phyloP scores from a whole-genome alignment of 2,797 vertebrate species.

The Enteromius anoplus region DNA sequence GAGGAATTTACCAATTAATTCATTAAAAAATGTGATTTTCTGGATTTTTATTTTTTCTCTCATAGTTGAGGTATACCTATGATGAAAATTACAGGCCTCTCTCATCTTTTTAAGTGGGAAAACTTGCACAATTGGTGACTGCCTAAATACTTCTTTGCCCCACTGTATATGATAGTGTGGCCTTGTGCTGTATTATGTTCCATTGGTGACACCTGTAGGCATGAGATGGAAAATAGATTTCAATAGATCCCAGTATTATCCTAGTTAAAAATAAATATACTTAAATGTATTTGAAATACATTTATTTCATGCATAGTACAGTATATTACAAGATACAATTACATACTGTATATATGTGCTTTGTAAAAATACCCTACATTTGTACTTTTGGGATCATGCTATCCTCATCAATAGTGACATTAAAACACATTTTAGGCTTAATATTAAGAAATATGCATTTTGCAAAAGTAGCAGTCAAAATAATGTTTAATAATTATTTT shows the following conservation, averaged over 20 bases:
- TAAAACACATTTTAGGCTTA: background rate
- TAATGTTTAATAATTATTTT: background rate
- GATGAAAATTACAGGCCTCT: too few relatives aligned
- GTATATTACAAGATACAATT: background rate
- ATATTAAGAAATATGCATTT: background rate
- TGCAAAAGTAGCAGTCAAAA: background rate
- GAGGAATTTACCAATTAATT: too few relatives aligned
- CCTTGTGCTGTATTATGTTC: background rate
- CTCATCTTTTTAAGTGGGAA: too few relatives aligned
- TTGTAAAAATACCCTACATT: background rate
- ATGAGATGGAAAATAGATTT: background rate
- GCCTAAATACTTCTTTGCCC: too few relatives aligned
- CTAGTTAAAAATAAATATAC: background rate
- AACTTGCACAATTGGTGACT: too few relatives aligned
- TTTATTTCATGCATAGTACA: background rate
- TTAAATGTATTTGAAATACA: background rate
- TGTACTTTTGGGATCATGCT: background rate
- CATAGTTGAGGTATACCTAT: too few relatives aligned
- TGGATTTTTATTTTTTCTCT: too few relatives aligned
- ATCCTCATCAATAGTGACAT: background rate
- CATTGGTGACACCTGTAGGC: conserved; percentile 26
- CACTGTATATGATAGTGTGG: background rate
- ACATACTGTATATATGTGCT: background rate
- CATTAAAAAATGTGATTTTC: too few relatives aligned
- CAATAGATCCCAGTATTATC: background rate